Conservation (phyloP, 1,140 invertebrate species). For the Tenebrio molitor region DNA sequence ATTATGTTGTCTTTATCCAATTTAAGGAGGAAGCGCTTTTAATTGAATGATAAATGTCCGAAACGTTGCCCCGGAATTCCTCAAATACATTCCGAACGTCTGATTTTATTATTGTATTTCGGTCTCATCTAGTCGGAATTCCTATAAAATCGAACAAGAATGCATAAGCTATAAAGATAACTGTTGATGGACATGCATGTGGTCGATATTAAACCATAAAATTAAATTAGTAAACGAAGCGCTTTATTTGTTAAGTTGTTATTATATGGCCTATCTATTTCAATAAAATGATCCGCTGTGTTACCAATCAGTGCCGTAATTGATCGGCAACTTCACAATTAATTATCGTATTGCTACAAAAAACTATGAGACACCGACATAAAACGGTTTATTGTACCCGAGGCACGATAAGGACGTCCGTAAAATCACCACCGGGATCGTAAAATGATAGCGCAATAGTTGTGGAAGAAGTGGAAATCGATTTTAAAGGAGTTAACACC, state of each 20-base stretch:
- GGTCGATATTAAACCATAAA: constrained; percentile 27
- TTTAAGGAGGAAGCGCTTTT: background rate
- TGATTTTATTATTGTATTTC: constrained; percentile 22
- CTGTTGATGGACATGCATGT: background rate
- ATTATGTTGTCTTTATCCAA: constrained; percentile 19
- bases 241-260: constrained; percentile 24
- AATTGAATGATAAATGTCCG: constrained; percentile 16
- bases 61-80: constrained; percentile 5
- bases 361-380: constrained; percentile 8
- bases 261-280: constrained; percentile 22
- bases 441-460: background rate
- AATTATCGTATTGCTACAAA: constrained; percentile 21
- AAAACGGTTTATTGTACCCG: background rate
- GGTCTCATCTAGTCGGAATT: background rate
- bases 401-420: background rate
- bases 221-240: constrained; percentile 34
- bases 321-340: constrained; percentile 11
- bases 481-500: background rate
- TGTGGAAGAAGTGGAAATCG: background rate
- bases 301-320: constrained; percentile 4
- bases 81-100: background rate
- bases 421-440: background rate
- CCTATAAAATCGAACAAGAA: constrained; percentile 22
- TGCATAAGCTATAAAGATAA: constrained; percentile 29
- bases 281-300: constrained; percentile 21